Percentiles rank a stretch among this genome's conserved stretches.
Evolutionary conservation across 2,888 invertebrate genomes (phyloP).

Genomic region (Argyresthia albistria): DNA sequence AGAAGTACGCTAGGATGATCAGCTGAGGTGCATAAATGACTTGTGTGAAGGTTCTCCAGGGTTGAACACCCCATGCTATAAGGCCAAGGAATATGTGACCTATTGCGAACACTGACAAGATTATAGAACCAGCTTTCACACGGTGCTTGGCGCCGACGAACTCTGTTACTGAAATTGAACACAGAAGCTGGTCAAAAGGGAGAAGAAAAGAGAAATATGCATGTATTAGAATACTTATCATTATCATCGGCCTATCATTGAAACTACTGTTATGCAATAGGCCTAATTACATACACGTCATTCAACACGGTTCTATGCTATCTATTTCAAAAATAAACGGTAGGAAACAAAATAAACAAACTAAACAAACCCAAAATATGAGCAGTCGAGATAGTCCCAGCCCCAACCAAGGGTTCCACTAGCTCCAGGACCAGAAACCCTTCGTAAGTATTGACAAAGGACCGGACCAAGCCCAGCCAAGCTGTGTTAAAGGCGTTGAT

Average conservation of each 20-base stretch:
- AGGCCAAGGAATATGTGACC: slow-evolving; percentile 82
- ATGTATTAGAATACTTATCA: neutral
- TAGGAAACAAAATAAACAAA: no score
- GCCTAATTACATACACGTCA: no score
- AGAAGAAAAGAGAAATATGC: no score
- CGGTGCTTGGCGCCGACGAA: slow-evolving; percentile 82
- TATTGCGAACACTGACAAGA: slow-evolving; percentile 80
- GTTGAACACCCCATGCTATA: slow-evolving; percentile 77
- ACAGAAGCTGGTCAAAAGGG: no score
- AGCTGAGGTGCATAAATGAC: slow-evolving; percentile 81
- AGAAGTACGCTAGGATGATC: slow-evolving; percentile 77
- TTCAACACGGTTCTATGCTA: no score
- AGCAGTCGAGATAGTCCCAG: slow-evolving; percentile 80
- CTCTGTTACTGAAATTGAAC: slow-evolving; percentile 82
- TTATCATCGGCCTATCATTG: no score
- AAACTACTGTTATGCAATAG: no score
- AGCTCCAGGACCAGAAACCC: slow-evolving; percentile 81
- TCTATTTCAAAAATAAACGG: no score
- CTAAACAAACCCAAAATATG: slow-evolving; percentile 79
- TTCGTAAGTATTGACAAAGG: slow-evolving; percentile 78
- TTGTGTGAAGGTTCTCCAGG: slow-evolving; percentile 80
- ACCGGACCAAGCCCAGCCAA: slow-evolving; percentile 76
- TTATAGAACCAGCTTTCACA: slow-evolving; percentile 80
- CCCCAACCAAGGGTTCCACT: slow-evolving; percentile 77
- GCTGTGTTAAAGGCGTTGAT: slow-evolving; percentile 75